Evolutionary conservation across 2,797 vertebrate species (phyloP), one percentile per base, ranked within the genome.

Genomic region (Falco columbarius): DNA sequence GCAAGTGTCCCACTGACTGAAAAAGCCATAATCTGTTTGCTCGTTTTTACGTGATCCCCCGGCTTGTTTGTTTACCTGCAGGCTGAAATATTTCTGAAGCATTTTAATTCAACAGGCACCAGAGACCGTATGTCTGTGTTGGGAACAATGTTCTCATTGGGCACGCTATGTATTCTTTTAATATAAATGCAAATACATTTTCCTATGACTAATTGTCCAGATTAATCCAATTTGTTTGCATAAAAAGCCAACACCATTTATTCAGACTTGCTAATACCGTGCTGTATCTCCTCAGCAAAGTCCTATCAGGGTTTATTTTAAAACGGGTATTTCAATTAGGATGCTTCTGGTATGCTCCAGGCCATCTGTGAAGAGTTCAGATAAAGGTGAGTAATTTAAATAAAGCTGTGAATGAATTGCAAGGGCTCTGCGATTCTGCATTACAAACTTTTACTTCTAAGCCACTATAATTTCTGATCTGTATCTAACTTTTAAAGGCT

Each of bases 191-290:
- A 97, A 96, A 97, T 95, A 81, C 32, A 46, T 79, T 95, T 95
- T 91, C 61, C 74, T 93, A 30, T 93, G 77, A 95, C 80, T 97
- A 96, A 94, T 29, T 92, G 90, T 91, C 20, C 10, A 92, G 86
- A 93, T 96, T 96, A 97, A 97, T 95, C 92, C 85, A 89, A 95
- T 97, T 96, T 97, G 90, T 97, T 94, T 89, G 93, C 85, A 91
- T 76, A 86, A 90, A 90, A 93, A 86, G 62, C 71, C 77, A 94
- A 88, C 79, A 91, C 32, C 62, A 66, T 63, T 93, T 93, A 87
- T 84, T 74, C 83, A 86, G 73, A 44, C 80, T 79, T 42, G 32
- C 88, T 61, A 95, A 94, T 21, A 34, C 34, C 38, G 67, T 55
- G 91, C 80, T 56, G 47, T 40, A 77, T 58, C 82, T 94, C 85